Evolutionary conservation across 2,888 invertebrate genomes (phyloP).

Genomic region (Caenorhabditis plicata): DNA sequence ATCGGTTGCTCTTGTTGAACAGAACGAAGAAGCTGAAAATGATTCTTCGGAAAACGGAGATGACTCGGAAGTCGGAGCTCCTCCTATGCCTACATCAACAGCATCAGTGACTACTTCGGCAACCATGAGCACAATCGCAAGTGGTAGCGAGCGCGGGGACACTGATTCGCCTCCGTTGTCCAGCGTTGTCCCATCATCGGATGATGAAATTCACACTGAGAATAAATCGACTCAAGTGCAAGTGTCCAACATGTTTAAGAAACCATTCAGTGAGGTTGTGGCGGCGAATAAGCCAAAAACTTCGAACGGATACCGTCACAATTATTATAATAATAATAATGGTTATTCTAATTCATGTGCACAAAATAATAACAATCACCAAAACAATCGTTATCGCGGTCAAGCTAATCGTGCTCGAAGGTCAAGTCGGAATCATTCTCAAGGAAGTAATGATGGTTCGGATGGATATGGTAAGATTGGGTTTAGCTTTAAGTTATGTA

Average conservation of each 20-base stretch:
- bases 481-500: no score
- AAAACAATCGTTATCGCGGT: slow-evolving; percentile 5
- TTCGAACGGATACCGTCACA: slow-evolving; percentile 6
- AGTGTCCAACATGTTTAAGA: slow-evolving; percentile 23
- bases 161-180: slow-evolving; percentile 20
- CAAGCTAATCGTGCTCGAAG: not conserved
- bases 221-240: not conserved
- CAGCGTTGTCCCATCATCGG: slow-evolving; percentile 8
- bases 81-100: slow-evolving; percentile 20
- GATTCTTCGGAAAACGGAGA: not conserved
- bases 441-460: slow-evolving; percentile 12
- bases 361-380: not conserved
- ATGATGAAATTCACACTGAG: slow-evolving; percentile 17
- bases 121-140: slow-evolving; percentile 21
- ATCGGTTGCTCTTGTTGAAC: no score
- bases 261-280: slow-evolving; percentile 27
- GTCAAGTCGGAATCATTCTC: slow-evolving; percentile 9
- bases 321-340: not conserved
- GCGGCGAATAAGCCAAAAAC: slow-evolving; percentile 3
- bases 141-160: slow-evolving; percentile 21
- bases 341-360: not conserved
- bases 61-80: slow-evolving; percentile 8
- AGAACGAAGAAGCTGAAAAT: no score
- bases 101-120: slow-evolving; percentile 26
- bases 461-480: slow-evolving; percentile 13